Conservation (phyloP, 2,888 invertebrate genomes). For the Petrophora chlorosata region DNA sequence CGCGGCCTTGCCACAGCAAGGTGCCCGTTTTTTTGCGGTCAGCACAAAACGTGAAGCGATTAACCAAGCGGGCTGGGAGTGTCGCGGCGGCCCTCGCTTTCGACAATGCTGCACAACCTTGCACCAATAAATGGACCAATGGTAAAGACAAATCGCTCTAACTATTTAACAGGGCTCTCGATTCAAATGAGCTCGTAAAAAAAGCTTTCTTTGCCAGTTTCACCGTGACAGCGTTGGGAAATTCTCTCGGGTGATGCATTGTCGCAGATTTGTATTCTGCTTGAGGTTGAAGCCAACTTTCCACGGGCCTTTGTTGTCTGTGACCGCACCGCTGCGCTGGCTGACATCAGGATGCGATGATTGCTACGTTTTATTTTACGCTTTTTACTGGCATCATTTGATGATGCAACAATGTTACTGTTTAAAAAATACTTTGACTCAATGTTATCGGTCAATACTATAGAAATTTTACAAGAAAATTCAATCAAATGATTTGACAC, state of each 20-base stretch:
- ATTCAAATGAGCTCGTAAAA: conserved; percentile 35
- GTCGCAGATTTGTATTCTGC: conserved; percentile 77
- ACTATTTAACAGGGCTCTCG: conserved; percentile 23
- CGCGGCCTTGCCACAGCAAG: conserved; percentile 67
- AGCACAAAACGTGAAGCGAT: conserved; percentile 66
- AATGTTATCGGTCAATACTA: no score
- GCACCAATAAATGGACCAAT: conserved; percentile 34
- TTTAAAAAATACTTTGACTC: no score
- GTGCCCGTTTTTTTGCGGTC: conserved; percentile 76
- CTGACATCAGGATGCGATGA: conserved; percentile 54
- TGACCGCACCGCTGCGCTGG: no score
- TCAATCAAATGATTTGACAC: no score
- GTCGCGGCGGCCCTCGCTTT: conserved; percentile 57
- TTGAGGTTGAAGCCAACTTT: conserved; percentile 64
- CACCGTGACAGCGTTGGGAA: conserved; percentile 69
- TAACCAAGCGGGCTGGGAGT: conserved; percentile 59
- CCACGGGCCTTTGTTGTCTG: conserved; percentile 71
- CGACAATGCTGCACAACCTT: conserved; percentile 60
- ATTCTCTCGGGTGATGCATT: conserved; percentile 67
- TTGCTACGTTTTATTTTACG: conserved; percentile 46
- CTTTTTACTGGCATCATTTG: conserved; percentile 37
- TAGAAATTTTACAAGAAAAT: no score
- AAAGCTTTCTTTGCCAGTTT: conserved; percentile 67
- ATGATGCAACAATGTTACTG: not conserved
- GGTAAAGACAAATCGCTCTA: conserved; percentile 28